These are phyloP conservation scores for Syndactyla subalaris DNA, from an alignment of 2,797 vertebrate genomes.

Conservation along the genomic window DNA sequence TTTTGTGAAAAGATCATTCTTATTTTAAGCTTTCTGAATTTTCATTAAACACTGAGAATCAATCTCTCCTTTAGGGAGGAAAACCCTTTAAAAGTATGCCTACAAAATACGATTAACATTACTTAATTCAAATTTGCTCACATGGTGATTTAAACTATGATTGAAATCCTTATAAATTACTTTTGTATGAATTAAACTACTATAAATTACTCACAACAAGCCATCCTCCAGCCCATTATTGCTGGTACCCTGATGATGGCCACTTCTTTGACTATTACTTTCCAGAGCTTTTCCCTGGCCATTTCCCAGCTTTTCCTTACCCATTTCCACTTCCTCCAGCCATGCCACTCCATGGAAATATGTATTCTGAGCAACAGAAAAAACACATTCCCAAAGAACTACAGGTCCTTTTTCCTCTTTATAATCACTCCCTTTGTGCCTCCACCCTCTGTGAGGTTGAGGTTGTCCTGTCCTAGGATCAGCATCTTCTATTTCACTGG, in stretches of 20 bases:
- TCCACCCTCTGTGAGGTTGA: background rate
- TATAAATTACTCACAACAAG: background rate
- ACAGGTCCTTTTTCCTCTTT: background rate
- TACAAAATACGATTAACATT: background rate
- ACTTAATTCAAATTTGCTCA: background rate
- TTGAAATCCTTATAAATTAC: background rate
- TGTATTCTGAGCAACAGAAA: background rate
- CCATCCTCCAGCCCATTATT: background rate
- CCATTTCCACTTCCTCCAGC: background rate
- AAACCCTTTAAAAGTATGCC: background rate
- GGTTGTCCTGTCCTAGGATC: background rate
- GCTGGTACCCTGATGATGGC: background rate
- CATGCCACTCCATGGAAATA: background rate
- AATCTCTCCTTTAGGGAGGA: background rate
- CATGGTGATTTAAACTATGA: background rate
- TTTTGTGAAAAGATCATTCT: background rate
- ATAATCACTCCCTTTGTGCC: background rate
- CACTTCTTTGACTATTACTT: background rate
- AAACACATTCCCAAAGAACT: background rate
- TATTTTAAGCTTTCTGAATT: background rate
- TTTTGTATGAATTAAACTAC: background rate
- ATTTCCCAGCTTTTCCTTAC: background rate
- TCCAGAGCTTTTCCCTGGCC: background rate
- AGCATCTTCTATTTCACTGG: background rate
- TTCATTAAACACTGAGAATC: background rate